Conservation (phyloP, 35 echinoderm and acorn worm genomes). For the Strongylocentrotus purpuratus region DNA sequence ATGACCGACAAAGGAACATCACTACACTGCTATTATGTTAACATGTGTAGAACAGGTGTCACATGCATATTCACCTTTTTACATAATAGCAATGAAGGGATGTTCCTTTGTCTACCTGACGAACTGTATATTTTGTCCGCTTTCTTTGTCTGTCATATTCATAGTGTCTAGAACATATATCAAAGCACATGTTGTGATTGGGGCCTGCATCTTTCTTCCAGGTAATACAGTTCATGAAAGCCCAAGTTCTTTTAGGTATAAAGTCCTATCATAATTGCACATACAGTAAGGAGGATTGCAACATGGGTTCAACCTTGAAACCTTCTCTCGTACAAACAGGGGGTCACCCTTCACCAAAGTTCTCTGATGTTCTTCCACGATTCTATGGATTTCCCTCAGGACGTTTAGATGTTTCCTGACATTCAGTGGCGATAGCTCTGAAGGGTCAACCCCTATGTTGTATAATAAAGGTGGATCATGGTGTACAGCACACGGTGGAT, state of each 20-base stretch:
- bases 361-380: constrained; percentile 48
- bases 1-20: too few relatives aligned
- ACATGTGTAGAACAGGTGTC: too few relatives aligned
- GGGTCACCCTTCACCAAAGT: constrained; percentile 59
- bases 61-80: too few relatives aligned
- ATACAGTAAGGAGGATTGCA: constrained; percentile 97
- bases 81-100: too few relatives aligned
- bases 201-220: too few relatives aligned
- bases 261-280: constrained; percentile 71
- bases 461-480: constrained; percentile 81
- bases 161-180: too few relatives aligned
- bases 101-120: too few relatives aligned
- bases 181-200: too few relatives aligned
- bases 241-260: not conserved
- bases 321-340: constrained; percentile 35
- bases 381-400: constrained; percentile 49
- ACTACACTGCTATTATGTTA: too few relatives aligned
- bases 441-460: constrained; percentile 77
- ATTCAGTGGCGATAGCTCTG: constrained; percentile 67
- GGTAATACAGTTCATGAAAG: not conserved
- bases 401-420: constrained; percentile 32
- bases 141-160: too few relatives aligned
- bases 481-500: constrained; percentile 39
- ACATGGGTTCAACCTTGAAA: constrained; percentile 58
- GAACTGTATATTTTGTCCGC: too few relatives aligned